Conservation (phyloP, 2,888 invertebrate genomes). For the Spisula solida region DNA sequence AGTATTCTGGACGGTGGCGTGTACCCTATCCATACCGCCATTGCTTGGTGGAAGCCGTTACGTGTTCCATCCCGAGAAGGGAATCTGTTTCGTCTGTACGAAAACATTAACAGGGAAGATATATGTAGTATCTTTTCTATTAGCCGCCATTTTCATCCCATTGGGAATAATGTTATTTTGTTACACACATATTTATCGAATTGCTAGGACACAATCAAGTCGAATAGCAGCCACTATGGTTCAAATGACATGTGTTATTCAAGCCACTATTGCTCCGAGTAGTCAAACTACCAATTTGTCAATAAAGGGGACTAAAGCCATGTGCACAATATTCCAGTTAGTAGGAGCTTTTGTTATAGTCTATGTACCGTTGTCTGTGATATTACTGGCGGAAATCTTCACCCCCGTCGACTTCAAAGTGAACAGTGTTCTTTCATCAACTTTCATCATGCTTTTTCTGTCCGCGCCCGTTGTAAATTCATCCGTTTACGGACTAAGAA, state of each 20-base stretch:
- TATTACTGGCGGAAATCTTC: constrained; percentile 73
- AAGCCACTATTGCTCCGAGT: constrained; percentile 81
- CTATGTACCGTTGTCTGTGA: constrained; percentile 82
- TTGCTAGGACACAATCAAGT: constrained; percentile 83
- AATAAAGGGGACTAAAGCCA: constrained; percentile 82
- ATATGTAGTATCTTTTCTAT: constrained; percentile 75
- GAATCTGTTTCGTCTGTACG: constrained; percentile 79
- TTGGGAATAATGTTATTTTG: constrained; percentile 82
- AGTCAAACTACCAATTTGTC: constrained; percentile 73
- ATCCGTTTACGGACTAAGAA: constrained; percentile 83
- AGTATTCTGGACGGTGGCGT: constrained; percentile 78
- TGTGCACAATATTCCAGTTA: constrained; percentile 83
- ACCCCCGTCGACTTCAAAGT: constrained; percentile 66
- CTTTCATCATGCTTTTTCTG: constrained; percentile 80
- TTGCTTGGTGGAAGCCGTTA: constrained; percentile 77
- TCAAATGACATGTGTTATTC: constrained; percentile 84
- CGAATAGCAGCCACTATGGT: constrained; percentile 85
- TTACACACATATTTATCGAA: constrained; percentile 84
- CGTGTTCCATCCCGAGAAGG: constrained; percentile 77
- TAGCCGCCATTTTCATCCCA: constrained; percentile 78
- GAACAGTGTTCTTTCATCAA: constrained; percentile 73
- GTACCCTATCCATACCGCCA: constrained; percentile 79
- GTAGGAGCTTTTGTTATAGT: constrained; percentile 82
- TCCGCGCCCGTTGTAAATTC: constrained; percentile 82
- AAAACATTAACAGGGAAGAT: constrained; percentile 72